These are phyloP conservation scores for Podotricha telesiphe DNA, from an alignment of 2,888 invertebrate genomes.

Conservation along the genomic window DNA sequence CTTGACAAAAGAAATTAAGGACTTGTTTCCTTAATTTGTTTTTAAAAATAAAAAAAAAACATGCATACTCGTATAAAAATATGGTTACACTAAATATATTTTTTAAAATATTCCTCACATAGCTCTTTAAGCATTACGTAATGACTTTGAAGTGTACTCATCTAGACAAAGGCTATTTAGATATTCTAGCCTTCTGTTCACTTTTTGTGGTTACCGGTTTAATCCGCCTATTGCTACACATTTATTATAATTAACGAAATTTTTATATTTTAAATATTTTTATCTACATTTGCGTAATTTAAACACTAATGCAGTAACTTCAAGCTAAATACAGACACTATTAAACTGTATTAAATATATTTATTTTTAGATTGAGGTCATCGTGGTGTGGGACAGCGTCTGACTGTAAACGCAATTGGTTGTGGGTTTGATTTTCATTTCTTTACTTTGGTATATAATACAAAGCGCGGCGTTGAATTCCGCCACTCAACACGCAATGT, in stretches of 20 bases:
- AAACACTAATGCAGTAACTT: background rate
- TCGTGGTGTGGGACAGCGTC: no score
- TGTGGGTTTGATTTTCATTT: no score
- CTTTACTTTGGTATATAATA: no score
- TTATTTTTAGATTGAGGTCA: background rate
- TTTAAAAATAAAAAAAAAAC: no score
- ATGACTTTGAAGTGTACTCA: slow-evolving; percentile 14
- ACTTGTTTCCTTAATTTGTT: no score
- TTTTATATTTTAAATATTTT: slow-evolving; percentile 3
- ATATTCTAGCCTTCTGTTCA: slow-evolving; percentile 24
- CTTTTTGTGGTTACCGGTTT: slow-evolving; percentile 23
- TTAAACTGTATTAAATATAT: background rate
- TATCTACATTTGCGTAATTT: slow-evolving; percentile 9
- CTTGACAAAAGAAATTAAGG: no score
- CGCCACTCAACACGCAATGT: no score
- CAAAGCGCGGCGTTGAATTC: no score
- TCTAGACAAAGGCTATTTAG: slow-evolving; percentile 23
- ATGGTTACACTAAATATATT: background rate
- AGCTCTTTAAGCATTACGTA: background rate
- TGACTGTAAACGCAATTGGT: no score
- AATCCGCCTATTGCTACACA: background rate
- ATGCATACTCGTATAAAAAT: no score
- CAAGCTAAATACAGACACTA: background rate
- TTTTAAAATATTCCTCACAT: background rate
- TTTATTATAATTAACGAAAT: slow-evolving; percentile 1